phyloP scores from a whole-genome alignment of 2,888 invertebrate genomes.

The Brachypterus glaber region DNA sequence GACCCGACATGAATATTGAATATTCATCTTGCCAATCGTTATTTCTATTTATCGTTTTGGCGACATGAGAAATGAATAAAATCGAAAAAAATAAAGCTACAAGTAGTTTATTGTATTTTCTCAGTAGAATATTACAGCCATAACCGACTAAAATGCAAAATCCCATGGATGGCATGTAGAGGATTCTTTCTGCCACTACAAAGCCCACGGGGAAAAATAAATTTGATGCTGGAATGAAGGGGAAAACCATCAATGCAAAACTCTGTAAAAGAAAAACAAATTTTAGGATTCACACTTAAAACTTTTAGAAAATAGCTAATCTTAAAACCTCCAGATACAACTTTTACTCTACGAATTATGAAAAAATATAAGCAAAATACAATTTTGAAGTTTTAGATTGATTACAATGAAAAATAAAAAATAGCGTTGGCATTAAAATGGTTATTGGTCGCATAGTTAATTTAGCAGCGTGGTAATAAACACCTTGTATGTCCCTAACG shows the following conservation, averaged over 20 bases:
- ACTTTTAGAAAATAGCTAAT: no score
- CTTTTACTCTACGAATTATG: no score
- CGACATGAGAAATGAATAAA: conserved; percentile 67
- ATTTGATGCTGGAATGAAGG: conserved; percentile 93
- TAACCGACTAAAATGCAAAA: conserved; percentile 88
- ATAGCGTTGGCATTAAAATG: no score
- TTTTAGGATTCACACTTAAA: no score
- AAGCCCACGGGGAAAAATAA: conserved; percentile 97
- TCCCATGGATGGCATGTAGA: conserved; percentile 97
- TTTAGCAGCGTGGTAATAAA: no score
- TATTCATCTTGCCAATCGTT: conserved; percentile 92
- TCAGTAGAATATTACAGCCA: conserved; percentile 64
- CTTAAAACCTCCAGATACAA: no score
- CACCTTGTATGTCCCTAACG: no score
- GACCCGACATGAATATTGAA: conserved; percentile 85
- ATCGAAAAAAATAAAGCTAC: conserved; percentile 54
- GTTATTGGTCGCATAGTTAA: no score
- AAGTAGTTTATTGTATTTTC: conserved; percentile 55
- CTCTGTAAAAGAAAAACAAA: no score
- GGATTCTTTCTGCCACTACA: conserved; percentile 89
- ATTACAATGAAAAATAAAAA: no score
- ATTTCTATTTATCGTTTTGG: conserved; percentile 81
- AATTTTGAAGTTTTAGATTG: no score
- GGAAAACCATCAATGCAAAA: conserved; percentile 75
- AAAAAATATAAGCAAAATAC: no score